Evolutionary conservation across 2,888 invertebrate species (phyloP).

Genomic region (Blomia tropicalis): DNA sequence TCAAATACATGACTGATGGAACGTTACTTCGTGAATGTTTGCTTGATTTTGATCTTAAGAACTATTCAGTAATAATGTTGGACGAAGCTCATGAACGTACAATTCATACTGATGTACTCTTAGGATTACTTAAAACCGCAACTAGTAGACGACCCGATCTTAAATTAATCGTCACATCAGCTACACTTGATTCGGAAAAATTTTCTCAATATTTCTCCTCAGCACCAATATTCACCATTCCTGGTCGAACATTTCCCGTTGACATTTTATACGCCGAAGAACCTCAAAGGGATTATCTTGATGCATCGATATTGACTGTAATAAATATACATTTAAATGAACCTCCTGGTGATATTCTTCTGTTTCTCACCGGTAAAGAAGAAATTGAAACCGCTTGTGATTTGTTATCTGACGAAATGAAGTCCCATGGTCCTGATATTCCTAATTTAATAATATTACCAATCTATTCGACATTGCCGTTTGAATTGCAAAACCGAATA

Average conservation of each 20-base stretch:
- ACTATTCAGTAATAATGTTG: conserved; percentile 90
- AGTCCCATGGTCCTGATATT: conserved; percentile 85
- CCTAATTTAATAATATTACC: conserved; percentile 93
- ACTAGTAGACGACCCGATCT: conserved; percentile 81
- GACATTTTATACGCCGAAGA: conserved; percentile 88
- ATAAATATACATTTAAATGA: conserved; percentile 98
- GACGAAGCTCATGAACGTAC: conserved; percentile 99
- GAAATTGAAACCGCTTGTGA: conserved; percentile 99
- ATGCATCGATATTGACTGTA: conserved; percentile 90
- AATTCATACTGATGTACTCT: conserved; percentile 93
- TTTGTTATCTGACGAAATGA: conserved; percentile 93
- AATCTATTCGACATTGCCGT: conserved; percentile 90
- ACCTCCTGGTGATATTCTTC: conserved; percentile 77
- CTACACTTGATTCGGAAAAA: conserved; percentile 92
- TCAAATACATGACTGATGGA: conserved; percentile 99
- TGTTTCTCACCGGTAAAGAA: conserved; percentile 92
- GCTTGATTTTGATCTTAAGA: conserved; percentile 78
- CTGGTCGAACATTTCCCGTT: conserved; percentile 87
- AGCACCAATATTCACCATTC: conserved; percentile 95
- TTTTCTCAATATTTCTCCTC: conserved; percentile 98
- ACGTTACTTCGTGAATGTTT: conserved; percentile 94
- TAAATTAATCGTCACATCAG: conserved; percentile 94
- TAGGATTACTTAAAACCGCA: conserved; percentile 57
- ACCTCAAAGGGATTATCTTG: conserved; percentile 94
- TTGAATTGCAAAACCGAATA: conserved; percentile 97